These are phyloP conservation scores for Heliothis peltigera DNA, from an alignment of 2,888 invertebrate species.

Conservation along the genomic window DNA sequence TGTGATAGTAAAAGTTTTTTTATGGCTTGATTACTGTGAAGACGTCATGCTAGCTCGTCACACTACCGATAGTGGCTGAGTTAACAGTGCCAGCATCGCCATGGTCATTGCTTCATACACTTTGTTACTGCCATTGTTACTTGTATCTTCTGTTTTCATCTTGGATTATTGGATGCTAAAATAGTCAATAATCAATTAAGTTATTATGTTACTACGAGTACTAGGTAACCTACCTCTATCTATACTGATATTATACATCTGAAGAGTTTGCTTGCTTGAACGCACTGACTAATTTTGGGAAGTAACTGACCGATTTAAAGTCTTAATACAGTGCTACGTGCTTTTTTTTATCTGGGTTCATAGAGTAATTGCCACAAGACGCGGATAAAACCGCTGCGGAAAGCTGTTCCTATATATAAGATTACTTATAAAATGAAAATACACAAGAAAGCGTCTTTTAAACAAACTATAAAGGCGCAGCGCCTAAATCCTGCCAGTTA, in stretches of 20 bases:
- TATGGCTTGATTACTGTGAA: constrained; percentile 74
- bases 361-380: too few relatives aligned
- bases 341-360: too few relatives aligned
- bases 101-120: constrained; percentile 14
- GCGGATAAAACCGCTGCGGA: too few relatives aligned
- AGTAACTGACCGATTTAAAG: too few relatives aligned
- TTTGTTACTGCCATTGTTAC: constrained; percentile 13
- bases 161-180: background rate
- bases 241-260: too few relatives aligned
- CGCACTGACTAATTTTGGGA: too few relatives aligned
- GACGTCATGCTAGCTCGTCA: constrained; percentile 49
- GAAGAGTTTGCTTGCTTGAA: too few relatives aligned
- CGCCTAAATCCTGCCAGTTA: constrained; percentile 33
- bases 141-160: background rate
- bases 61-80: constrained; percentile 51
- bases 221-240: too few relatives aligned
- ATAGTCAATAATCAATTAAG: too few relatives aligned
- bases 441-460: background rate
- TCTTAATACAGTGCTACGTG: too few relatives aligned
- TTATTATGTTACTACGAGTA: too few relatives aligned
- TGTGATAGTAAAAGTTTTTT: constrained; percentile 84
- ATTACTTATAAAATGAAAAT: background rate
- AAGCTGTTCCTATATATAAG: background rate
- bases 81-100: constrained; percentile 56
- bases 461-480: background rate